Percentiles rank a stretch among this genome's conserved stretches.
Conservation (phyloP, 2,797 vertebrate species). For the Sternotherus odoratus region DNA sequence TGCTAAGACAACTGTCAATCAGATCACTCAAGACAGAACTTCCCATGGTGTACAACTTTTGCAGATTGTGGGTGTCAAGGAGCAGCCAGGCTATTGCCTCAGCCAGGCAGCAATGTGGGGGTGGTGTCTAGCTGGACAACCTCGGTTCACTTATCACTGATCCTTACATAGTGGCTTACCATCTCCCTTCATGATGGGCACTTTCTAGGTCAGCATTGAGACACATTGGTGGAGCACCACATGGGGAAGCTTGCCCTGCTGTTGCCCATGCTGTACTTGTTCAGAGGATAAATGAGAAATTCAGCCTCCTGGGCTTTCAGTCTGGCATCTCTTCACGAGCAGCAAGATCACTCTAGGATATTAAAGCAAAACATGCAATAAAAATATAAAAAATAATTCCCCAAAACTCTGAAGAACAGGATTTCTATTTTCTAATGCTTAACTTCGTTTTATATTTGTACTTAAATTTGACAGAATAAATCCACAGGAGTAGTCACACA, state of each 20-base stretch:
- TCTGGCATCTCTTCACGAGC: neutral
- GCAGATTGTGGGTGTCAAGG: neutral
- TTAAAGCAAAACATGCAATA: accelerated
- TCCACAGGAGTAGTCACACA: neutral
- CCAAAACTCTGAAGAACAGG: neutral
- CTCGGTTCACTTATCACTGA: neutral
- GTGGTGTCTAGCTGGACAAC: no score
- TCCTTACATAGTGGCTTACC: neutral
- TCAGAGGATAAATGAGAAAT: constrained; percentile 1
- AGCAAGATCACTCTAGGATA: neutral
- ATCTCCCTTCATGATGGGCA: neutral
- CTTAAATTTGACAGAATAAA: neutral
- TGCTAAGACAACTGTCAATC: neutral
- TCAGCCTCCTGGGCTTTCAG: neutral
- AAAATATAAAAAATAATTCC: neutral
- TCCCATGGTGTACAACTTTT: neutral
- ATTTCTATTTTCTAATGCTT: neutral
- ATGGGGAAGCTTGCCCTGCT: neutral
- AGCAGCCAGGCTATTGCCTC: no score
- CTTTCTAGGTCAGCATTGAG: neutral
- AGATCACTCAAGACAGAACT: neutral
- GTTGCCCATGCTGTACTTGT: neutral
- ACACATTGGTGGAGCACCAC: neutral
- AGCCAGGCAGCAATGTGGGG: no score
- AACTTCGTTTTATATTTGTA: neutral